A percentile compares a stretch with the other conserved stretches of the same genome.
These are phyloP conservation scores for Trissolcus basalis DNA, from an alignment of 1,140 invertebrate genomes.

Conservation along the genomic window DNA sequence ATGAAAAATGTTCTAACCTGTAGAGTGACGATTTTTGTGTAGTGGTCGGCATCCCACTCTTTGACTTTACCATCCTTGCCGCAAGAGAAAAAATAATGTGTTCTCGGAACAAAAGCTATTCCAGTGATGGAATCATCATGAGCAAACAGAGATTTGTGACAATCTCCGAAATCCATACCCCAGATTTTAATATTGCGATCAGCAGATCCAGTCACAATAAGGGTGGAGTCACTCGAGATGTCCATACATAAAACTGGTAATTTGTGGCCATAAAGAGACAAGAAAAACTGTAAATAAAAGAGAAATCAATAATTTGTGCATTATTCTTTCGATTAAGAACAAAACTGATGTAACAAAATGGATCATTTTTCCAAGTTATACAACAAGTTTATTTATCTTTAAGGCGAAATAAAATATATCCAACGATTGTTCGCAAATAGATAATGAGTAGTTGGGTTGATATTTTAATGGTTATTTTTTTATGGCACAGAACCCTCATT, in stretches of 20 bases:
- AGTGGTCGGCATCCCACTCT: constrained; percentile 97
- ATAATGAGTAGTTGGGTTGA: no score
- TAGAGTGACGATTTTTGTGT: constrained; percentile 92
- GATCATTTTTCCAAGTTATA: no score
- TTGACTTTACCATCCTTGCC: constrained; percentile 96
- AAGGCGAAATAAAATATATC: no score
- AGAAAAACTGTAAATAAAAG: constrained; percentile 85
- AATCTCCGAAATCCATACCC: constrained; percentile 99
- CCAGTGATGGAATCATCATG: constrained; percentile 96
- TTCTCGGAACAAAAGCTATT: constrained; percentile 91
- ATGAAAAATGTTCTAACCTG: constrained; percentile 74
- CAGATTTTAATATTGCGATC: constrained; percentile 98
- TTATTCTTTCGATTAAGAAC: no score
- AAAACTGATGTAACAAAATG: no score
- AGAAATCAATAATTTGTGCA: constrained; percentile 1
- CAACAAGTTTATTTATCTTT: no score
- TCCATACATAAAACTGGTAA: constrained; percentile 95
- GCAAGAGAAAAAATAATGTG: constrained; percentile 94
- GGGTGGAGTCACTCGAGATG: constrained; percentile 91
- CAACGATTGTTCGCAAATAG: no score
- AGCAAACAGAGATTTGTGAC: constrained; percentile 90
- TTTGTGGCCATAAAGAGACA: constrained; percentile 97
- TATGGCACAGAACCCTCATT: no score
- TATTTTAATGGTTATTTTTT: no score
- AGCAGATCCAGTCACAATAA: constrained; percentile 95